Base-by-base conservation (phyloP, 2,888 invertebrate genomes). In the Cheiracanthium punctorium region DNA sequence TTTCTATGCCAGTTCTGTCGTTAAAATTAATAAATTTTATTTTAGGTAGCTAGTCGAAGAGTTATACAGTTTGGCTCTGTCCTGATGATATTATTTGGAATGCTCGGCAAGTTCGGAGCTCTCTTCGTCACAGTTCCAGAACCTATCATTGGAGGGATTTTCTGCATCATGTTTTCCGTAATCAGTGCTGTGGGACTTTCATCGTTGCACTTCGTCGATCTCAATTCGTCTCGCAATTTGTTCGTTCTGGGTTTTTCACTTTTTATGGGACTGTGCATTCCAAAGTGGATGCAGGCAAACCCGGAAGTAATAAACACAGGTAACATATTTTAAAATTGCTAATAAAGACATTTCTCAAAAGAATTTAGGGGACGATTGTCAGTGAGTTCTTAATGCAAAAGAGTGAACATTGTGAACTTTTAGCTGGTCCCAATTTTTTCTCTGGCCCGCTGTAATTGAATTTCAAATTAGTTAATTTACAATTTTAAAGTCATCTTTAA, bases 161-260 rank as follows among this genome's bases (percentile, higher is more conserved):
- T 92, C 69, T 90, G 90, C 48, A 90, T 92, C 0, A 91, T 91
- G 72, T 91, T 91, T 90, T 90, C 91, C 10, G 91, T 92, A 90
- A 91, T 92, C 0, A 90, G 90, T 20, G 91, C 91, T 32, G 91
- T 92, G 7, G 91, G 91, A 8, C 67, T 96, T 0, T 95, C 96
- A 0, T 95, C 95, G 0, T 93, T 96, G 10, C 96, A 96, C 90
- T 95, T 95, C 90, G 95, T 97, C 52, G 94, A 97, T 90, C 92
- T 97, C 88, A 95, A 96, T 91, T 96, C 96, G 32, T 94, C 96
- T 0, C 93, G 97, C 77, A 97, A 97, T 92, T 93, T 97, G 65
- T 97, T 97, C 91, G 96, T 97, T 89, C 93, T 97, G 41, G 97
- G 97, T 24, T 94, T 97, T 90, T 96, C 97, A 1, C 93, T 97